Base-by-base conservation (phyloP, 2,888 invertebrate species). In the Cremastobaeus sp. region DNA sequence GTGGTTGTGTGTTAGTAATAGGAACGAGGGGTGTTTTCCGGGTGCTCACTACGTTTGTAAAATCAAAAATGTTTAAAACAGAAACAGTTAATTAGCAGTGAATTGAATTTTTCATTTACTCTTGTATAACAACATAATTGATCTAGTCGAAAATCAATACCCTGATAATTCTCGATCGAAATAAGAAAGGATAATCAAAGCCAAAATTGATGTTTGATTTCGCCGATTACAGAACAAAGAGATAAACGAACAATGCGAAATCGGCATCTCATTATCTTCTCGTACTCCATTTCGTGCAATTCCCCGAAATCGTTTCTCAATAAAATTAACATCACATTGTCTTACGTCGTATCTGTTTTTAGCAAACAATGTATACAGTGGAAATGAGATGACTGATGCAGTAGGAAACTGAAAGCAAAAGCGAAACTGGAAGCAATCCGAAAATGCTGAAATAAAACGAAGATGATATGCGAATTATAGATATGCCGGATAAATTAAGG, bases 271-370 rank as follows among this genome's bases (percentile, higher is more conserved):
- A 68, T 57, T 57, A 57, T 43, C 45, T 60, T 48, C 47, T 52
- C 32, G 39, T 54, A 47, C 47, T 62, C 47, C 32, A 70, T 70
- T 62, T 35, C 50, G 18, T 50, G 43, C 54, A 62, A 52, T 70
- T 48, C 35, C 28, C 21, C 34, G 35, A 18, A 64, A 64, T 64
- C 57, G 64, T 64, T 64, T 8, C 32, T 59, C 64, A 57, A 65
- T 71, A 57, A 65, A 59, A 65, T 71, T 71, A 71, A 71, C 65
- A 65, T 59, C 34, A 18, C 45, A 59, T 52, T 64, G 41, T 32
- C 35, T 14, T 39, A 39, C 47, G 39, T 30, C 47, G 48, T 50
- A 43, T 48, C 17, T 70, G 41, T 48, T 70, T 64, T 59, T 35
- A 30, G 20, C 39, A 48, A 62, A 47, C 41, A 55, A 48, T 18